These are phyloP conservation scores for Periophthalmodon schlosseri DNA, from an alignment of 2,113 vertebrate species.

Conservation along the genomic window DNA sequence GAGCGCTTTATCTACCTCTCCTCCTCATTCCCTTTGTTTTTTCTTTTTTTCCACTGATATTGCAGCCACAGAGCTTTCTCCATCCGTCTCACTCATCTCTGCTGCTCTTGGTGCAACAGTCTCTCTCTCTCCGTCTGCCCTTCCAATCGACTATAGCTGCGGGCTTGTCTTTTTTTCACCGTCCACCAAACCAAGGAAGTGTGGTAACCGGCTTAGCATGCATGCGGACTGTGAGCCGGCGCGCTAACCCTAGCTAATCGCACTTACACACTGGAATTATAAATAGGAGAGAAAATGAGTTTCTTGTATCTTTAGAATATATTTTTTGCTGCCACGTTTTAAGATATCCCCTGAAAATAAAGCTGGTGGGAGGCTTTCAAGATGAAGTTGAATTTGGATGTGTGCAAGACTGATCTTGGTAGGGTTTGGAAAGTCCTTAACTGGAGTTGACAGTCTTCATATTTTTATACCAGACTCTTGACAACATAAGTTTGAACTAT, in stretches of 20 bases:
- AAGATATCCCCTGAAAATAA: slow-evolving; percentile 8
- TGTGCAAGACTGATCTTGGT: slow-evolving; percentile 27
- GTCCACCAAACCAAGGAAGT: slow-evolving; percentile 31
- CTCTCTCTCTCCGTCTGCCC: slow-evolving; percentile 47
- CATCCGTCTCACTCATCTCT: slow-evolving; percentile 60
- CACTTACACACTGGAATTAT: slow-evolving; percentile 16
- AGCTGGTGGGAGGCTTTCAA: slow-evolving; percentile 14
- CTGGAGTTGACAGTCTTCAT: slow-evolving; percentile 63
- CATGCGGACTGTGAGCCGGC: slow-evolving; percentile 31
- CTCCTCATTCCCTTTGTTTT: slow-evolving; percentile 47
- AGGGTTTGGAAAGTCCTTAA: not conserved
- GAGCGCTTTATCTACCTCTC: slow-evolving; percentile 42
- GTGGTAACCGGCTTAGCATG: slow-evolving; percentile 35
- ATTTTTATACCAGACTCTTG: not conserved
- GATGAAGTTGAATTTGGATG: slow-evolving; percentile 23
- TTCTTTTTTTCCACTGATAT: slow-evolving; percentile 45
- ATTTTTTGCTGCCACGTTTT: not conserved
- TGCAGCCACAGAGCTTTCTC: slow-evolving; percentile 47
- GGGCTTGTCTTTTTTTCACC: slow-evolving; percentile 24
- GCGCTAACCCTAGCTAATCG: slow-evolving; percentile 32
- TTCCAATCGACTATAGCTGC: slow-evolving; percentile 46
- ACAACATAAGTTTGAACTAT: not conserved
- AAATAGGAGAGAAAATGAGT: not conserved
- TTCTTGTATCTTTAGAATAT: not conserved
- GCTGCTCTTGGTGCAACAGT: slow-evolving; percentile 52